Percentiles rank a stretch among this genome's conserved stretches.
phyloP scores from a whole-genome alignment of 2,113 vertebrate species.

The Calypte anna region DNA sequence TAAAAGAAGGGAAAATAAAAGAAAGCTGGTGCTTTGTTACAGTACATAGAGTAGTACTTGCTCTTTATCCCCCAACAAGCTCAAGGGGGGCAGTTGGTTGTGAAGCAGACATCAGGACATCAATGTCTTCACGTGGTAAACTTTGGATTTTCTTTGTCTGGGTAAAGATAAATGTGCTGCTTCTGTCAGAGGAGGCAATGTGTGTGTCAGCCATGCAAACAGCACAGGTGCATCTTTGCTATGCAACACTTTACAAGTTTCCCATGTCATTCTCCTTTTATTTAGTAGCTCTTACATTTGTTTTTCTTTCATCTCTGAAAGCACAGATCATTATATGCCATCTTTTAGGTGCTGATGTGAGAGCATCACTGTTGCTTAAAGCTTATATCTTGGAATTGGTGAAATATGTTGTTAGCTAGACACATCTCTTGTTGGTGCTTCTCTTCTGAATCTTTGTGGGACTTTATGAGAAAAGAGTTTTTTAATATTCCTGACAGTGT shows the following conservation, averaged over 20 bases:
- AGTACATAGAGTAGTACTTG: not conserved
- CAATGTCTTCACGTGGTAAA: not conserved
- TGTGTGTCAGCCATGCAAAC: not conserved
- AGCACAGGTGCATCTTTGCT: not conserved
- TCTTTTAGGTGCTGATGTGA: conserved; percentile 5
- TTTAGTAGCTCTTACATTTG: conserved; percentile 26
- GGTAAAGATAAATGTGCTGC: not conserved
- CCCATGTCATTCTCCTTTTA: not conserved
- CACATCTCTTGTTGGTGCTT: not conserved
- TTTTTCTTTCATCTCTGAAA: conserved; percentile 56
- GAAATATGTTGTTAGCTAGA: not conserved
- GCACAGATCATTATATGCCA: conserved; percentile 17
- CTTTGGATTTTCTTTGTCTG: not conserved
- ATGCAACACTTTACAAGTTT: conserved; percentile 18
- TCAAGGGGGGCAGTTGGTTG: not conserved
- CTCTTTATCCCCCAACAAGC: not conserved
- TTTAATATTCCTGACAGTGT: not conserved
- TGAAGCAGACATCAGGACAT: not conserved
- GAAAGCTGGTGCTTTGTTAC: not conserved
- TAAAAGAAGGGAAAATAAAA: not conserved
- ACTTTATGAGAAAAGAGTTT: not conserved
- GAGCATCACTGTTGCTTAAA: not conserved
- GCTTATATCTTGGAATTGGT: not conserved
- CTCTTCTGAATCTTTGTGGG: not conserved
- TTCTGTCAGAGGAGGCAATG: not conserved